A percentile compares a stretch with the other conserved stretches of the same genome.
These are phyloP conservation scores for Acanthiza pusilla DNA, from an alignment of 2,797 vertebrate species.

Conservation along the genomic window DNA sequence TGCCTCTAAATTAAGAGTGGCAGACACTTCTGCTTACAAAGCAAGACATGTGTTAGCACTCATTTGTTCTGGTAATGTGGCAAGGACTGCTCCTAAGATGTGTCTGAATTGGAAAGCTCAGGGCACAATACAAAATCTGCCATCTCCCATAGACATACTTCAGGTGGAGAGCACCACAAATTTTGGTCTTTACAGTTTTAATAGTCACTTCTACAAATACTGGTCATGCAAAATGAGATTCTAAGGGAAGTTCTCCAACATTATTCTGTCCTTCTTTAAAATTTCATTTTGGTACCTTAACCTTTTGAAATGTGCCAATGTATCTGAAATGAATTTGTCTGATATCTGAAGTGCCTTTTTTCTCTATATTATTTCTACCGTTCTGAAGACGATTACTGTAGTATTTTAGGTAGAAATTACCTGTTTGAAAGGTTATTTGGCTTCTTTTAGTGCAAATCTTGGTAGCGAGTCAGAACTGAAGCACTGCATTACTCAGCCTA, in stretches of 20 bases:
- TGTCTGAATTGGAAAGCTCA: not conserved
- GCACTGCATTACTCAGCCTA: not conserved
- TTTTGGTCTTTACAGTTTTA: not conserved
- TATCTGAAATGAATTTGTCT: not conserved
- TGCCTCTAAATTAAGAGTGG: not conserved
- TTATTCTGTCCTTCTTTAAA: not conserved
- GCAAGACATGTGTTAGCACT: not conserved
- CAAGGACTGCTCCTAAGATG: not conserved
- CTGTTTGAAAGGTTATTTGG: not conserved
- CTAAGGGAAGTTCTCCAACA: not conserved
- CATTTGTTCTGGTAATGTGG: not conserved
- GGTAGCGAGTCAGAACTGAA: not conserved
- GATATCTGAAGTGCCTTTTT: not conserved
- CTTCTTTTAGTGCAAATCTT: not conserved
- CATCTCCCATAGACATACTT: not conserved
- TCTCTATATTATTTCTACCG: not conserved
- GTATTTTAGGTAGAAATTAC: not conserved
- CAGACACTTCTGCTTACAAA: not conserved
- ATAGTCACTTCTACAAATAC: not conserved
- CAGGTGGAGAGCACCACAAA: not conserved
- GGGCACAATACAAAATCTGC: not conserved
- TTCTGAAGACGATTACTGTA: not conserved
- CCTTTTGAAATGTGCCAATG: not conserved
- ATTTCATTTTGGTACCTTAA: not conserved
- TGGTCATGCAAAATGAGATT: not conserved